Conservation (phyloP, 2,888 invertebrate genomes). For the Diachrysia chrysitis region DNA sequence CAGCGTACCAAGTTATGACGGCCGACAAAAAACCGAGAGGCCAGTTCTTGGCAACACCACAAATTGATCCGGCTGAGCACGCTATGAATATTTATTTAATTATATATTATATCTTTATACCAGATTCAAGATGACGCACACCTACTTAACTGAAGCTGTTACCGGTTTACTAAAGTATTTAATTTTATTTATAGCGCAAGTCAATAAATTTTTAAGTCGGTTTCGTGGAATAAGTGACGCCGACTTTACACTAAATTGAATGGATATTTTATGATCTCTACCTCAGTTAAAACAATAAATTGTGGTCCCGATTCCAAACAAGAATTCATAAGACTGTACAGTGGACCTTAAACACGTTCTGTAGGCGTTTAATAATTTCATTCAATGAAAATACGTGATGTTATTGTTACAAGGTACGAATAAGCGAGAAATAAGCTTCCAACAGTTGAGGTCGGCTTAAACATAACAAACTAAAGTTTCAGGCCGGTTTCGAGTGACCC, state of each 20-base stretch:
- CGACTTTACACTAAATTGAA: slow-evolving; percentile 46
- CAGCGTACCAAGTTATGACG: slow-evolving; percentile 76
- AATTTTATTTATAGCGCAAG: slow-evolving; percentile 71
- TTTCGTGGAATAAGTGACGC: slow-evolving; percentile 61
- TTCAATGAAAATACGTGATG: slow-evolving; percentile 51
- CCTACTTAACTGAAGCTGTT: slow-evolving; percentile 64
- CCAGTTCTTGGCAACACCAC: slow-evolving; percentile 77
- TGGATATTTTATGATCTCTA: slow-evolving; percentile 52
- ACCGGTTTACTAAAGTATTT: slow-evolving; percentile 69
- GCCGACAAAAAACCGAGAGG: slow-evolving; percentile 76
- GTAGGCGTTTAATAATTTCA: slow-evolving; percentile 53
- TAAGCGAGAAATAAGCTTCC: slow-evolving; percentile 49
- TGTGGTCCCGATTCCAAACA: slow-evolving; percentile 39
- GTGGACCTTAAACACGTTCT: slow-evolving; percentile 44
- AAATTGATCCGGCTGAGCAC: slow-evolving; percentile 78
- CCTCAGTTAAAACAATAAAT: slow-evolving; percentile 42
- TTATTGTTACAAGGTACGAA: slow-evolving; percentile 48
- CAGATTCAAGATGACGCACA: slow-evolving; percentile 80
- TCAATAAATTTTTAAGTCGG: slow-evolving; percentile 65
- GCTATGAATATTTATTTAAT: slow-evolving; percentile 83
- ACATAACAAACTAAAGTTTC: slow-evolving; percentile 61
- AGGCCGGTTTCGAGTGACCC: slow-evolving; percentile 56
- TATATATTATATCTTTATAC: slow-evolving; percentile 73
- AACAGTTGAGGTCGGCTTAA: slow-evolving; percentile 45
- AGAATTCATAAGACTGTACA: slow-evolving; percentile 50